Percentiles rank a stretch among this genome's conserved stretches.
Evolutionary conservation across 2,113 vertebrate species (phyloP).

Genomic region (Coregonus clupeaformis): DNA sequence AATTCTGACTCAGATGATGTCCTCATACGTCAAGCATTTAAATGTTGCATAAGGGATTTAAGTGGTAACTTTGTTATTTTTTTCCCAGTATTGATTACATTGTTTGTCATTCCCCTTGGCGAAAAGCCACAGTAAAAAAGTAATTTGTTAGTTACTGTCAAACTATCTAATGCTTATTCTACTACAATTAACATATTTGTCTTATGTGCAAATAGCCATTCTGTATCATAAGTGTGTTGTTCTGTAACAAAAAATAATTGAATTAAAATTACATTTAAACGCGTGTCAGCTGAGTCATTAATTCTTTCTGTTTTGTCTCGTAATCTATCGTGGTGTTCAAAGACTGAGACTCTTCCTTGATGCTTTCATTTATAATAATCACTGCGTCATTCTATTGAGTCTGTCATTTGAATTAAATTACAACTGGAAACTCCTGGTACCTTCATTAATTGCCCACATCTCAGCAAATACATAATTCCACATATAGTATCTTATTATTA

Average conservation of each 20-base stretch:
- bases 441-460: too few species aligned
- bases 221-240: constrained; percentile 60
- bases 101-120: constrained; percentile 24
- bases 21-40: constrained; percentile 23
- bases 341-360: too few species aligned
- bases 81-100: neutral
- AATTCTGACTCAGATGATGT: constrained; percentile 12
- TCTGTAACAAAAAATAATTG: constrained; percentile 30
- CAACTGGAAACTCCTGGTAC: too few species aligned
- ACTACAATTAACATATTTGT: constrained; percentile 36
- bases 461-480: too few species aligned
- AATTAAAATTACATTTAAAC: constrained; percentile 55
- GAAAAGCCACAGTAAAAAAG: constrained; percentile 19
- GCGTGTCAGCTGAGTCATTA: constrained; percentile 22
- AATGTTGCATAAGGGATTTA: constrained; percentile 16
- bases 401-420: too few species aligned
- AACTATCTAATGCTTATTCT: constrained; percentile 46
- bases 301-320: neutral
- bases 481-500: too few species aligned
- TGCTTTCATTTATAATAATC: too few species aligned
- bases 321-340: neutral
- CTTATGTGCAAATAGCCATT: constrained; percentile 58
- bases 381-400: too few species aligned
- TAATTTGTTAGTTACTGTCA: constrained; percentile 41
- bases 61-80: constrained; percentile 1